These are phyloP conservation scores for Nanorana parkeri DNA, from an alignment of 2,113 vertebrate species.

Conservation along the genomic window DNA sequence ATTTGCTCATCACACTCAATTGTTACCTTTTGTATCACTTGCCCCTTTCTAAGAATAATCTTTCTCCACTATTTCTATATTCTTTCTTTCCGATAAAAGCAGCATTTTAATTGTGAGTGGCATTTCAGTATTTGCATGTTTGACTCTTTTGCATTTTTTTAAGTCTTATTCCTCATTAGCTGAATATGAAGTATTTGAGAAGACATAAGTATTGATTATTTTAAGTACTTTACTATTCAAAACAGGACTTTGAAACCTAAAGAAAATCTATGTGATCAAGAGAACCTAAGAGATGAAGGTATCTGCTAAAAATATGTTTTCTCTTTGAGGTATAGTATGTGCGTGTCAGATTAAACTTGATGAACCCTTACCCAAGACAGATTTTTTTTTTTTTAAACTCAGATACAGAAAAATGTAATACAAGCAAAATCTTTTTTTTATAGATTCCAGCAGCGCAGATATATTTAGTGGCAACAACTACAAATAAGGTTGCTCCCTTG, in stretches of 20 bases:
- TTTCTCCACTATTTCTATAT: too few relatives aligned
- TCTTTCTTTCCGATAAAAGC: too few relatives aligned
- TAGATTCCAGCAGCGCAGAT: not conserved
- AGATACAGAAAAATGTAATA: not conserved
- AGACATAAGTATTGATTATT: constrained; percentile 18
- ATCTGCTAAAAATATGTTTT: constrained; percentile 24
- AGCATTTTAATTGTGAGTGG: too few relatives aligned
- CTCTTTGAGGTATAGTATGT: not conserved
- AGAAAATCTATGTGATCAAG: constrained; percentile 48
- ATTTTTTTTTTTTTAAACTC: not conserved
- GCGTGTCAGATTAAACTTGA: constrained; percentile 22
- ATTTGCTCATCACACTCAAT: too few relatives aligned
- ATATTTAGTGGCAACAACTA: not conserved
- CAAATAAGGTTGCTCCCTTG: too few relatives aligned
- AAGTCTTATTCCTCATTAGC: not conserved
- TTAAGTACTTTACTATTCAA: constrained; percentile 39
- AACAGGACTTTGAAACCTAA: constrained; percentile 26
- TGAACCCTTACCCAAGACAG: not conserved
- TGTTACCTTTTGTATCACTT: too few relatives aligned
- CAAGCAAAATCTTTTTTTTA: not conserved
- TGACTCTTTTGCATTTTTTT: not conserved
- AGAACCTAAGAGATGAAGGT: constrained; percentile 37
- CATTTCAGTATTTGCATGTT: too few relatives aligned
- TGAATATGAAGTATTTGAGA: not conserved
- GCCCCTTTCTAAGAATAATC: too few relatives aligned